phyloP scores from a whole-genome alignment of 1,140 invertebrate genomes.

The Latrodectus geometricus region DNA sequence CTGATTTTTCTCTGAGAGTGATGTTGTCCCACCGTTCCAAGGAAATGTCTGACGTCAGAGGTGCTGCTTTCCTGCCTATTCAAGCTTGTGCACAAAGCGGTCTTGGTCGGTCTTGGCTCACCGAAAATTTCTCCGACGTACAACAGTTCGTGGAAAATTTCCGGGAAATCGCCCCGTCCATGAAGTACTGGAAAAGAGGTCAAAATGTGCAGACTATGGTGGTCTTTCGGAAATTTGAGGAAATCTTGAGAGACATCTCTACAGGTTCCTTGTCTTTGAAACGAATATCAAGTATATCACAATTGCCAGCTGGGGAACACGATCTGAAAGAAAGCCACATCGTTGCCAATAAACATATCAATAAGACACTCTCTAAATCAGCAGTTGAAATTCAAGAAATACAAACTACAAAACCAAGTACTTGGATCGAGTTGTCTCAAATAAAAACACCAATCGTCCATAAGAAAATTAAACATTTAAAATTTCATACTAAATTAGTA shows the following conservation, averaged over 20 bases:
- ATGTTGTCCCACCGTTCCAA: background rate
- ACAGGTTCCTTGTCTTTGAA: background rate
- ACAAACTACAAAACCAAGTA: too few species aligned
- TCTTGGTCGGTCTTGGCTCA: background rate
- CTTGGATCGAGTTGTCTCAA: too few species aligned
- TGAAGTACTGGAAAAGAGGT: background rate
- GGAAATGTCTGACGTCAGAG: background rate
- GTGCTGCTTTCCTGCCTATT: slow-evolving; percentile 11
- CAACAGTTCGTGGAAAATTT: background rate
- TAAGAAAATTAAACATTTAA: slow-evolving; percentile 1
- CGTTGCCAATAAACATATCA: too few species aligned
- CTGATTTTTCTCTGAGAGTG: background rate
- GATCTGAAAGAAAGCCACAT: background rate
- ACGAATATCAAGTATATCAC: background rate
- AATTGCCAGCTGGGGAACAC: too few species aligned
- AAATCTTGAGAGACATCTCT: background rate
- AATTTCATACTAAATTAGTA: slow-evolving; percentile 1
- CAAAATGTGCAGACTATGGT: background rate
- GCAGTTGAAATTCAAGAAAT: too few species aligned
- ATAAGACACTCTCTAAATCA: too few species aligned
- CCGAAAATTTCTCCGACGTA: background rate
- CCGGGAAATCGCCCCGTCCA: too few species aligned
- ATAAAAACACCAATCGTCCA: too few species aligned
- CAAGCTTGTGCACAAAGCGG: background rate
- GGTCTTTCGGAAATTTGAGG: background rate